Evolutionary conservation across 2,888 invertebrate species (phyloP), one percentile per base, ranked within the genome.

Genomic region (Trilocha varians): DNA sequence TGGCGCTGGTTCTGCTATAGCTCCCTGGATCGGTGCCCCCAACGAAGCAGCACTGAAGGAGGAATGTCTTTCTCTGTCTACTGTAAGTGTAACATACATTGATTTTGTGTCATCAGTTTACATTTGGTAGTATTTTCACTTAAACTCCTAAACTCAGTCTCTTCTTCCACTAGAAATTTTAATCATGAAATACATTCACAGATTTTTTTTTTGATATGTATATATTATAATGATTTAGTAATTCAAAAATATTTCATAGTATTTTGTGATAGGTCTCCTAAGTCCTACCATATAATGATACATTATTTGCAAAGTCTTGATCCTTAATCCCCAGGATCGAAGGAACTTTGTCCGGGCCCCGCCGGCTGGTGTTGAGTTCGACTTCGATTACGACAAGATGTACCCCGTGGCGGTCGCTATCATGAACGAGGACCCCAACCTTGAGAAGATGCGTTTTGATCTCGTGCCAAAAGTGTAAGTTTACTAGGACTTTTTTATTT

Each of bases 401-500:
- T 95, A 94, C 80, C 97, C 97, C 35, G 91, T 98, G 69, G 99
- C 99, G 49, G 91, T 95, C 87, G 94, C 96, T 61, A 96, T 97
- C 65, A 92, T 99, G 87, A 92, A 94, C 57, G 94, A 97, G 75
- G 99, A 99, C 85, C 93, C 95, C 48, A 96, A 97, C 83, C 90
- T 99, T 67, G 95, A 97, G 84, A 96, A 96, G 87, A 98, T 99
- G 97, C 93, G 99, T 82, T 99, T 98, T 88, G 97, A 98, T 80
- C 91, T 99, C 71, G 99, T 99, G 74, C 99, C 99, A 65, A 99
- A 99, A 93, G 92, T 96, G 98, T 98, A 85, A 91, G 95, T 90
- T n/a, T n/a, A n/a, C n/a, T n/a, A n/a, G n/a, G n/a, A n/a, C n/a
- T n/a, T n/a, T n/a, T n/a, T n/a, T n/a, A n/a, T n/a, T n/a, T n/a